A percentile compares a stretch with the other conserved stretches of the same genome.
These are phyloP conservation scores for Lasioglossum vierecki DNA, from an alignment of 2,888 invertebrate species.

Conservation along the genomic window DNA sequence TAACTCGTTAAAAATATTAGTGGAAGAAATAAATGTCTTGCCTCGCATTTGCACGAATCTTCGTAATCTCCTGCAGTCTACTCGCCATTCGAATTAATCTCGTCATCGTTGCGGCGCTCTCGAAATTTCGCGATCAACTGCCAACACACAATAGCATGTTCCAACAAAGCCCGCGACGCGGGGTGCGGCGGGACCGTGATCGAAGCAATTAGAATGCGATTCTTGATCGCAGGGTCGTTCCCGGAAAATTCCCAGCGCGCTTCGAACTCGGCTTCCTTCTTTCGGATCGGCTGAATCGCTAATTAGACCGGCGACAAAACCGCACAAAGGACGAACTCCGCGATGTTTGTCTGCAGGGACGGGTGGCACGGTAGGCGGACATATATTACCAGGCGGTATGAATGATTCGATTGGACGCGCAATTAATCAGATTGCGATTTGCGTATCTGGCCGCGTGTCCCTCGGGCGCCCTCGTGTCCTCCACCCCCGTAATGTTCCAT, in stretches of 20 bases:
- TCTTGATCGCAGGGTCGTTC: background rate
- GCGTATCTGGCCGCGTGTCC: slow-evolving; percentile 53
- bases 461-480: slow-evolving; percentile 44
- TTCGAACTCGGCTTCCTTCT: background rate
- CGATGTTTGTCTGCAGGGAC: slow-evolving; percentile 50
- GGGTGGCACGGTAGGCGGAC: slow-evolving; percentile 13
- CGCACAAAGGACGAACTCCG: slow-evolving; percentile 33
- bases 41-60: background rate
- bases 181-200: background rate
- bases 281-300: slow-evolving; percentile 12
- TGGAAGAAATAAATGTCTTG: background rate
- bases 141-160: background rate
- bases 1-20: background rate
- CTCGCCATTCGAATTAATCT: background rate
- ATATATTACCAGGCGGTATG: slow-evolving; percentile 57
- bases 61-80: background rate
- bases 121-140: slow-evolving; percentile 5
- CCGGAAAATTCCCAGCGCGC: background rate
- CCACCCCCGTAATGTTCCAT: slow-evolving; percentile 25
- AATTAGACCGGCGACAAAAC: slow-evolving; percentile 44
- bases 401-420: slow-evolving; percentile 71
- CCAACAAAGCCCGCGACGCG: background rate
- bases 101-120: background rate
- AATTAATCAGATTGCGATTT: slow-evolving; percentile 74
- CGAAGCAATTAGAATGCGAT: slow-evolving; percentile 1